A percentile compares a stretch with the other conserved stretches of the same genome.
Conservation (phyloP, 1,140 invertebrate species). For the Ostrea denselamellosa region DNA sequence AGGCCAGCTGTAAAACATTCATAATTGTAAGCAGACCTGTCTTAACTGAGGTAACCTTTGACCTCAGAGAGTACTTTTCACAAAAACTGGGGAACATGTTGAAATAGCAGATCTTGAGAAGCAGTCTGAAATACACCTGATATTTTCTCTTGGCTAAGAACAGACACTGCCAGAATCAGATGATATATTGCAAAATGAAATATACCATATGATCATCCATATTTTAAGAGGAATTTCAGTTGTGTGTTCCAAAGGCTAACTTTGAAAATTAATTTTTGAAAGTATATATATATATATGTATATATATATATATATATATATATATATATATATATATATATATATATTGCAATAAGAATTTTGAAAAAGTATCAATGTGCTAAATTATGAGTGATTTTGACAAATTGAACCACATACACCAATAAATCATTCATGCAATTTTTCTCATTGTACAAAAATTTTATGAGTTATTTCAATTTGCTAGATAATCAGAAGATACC, state of each 20-base stretch:
- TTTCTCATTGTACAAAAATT: background rate
- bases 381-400: conserved; percentile 20
- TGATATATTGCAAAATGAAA: conserved; percentile 10
- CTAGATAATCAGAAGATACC: background rate
- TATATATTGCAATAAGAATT: background rate
- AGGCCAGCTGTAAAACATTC: conserved; percentile 10
- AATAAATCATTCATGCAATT: background rate
- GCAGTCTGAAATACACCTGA: background rate
- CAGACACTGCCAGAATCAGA: background rate
- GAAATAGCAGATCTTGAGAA: background rate
- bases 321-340: too few relatives aligned
- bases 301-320: too few relatives aligned
- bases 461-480: background rate
- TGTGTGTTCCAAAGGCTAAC: background rate
- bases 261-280: background rate
- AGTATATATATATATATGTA: too few relatives aligned
- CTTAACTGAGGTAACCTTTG: conserved; percentile 2
- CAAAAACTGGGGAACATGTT: too few relatives aligned
- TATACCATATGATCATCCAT: conserved; percentile 7
- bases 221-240: background rate
- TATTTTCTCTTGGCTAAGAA: too few relatives aligned
- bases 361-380: background rate
- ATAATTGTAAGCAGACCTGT: background rate
- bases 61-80: background rate
- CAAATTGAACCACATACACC: background rate